Base-by-base conservation (phyloP, 23 tunicate species). In the Diplosoma virens region DNA sequence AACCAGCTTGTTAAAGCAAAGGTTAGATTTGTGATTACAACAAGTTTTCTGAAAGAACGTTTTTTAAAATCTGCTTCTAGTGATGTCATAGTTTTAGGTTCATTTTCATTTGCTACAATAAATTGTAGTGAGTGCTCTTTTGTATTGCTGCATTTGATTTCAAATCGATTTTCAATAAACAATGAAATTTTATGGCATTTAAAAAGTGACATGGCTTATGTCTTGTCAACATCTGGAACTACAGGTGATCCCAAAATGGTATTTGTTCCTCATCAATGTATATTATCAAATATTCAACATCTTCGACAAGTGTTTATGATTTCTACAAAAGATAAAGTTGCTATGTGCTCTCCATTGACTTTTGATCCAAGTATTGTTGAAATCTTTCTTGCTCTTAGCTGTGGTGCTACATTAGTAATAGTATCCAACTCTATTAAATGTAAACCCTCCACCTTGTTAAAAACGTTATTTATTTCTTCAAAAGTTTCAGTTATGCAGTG, bases 331-430 rank as follows among this genome's bases (percentile, higher is more conserved):
- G 84, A 81, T 60, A 85, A 80, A 59, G 84, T 92, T 55, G 82
- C 92, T 0, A 63, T 81, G 82, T 30, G 88, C 22, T 92, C 97
- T 23, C 88, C 97, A 28, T 53, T 82, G 37, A 92, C 87, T n/a
- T 92, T 92, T 80, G 97, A 92, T 37, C 87, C 88, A 21, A 54
- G 78, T 70, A 37, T 92, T 59, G 88, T 92, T 18, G 97, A 92
- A 70, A 80, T 92, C 68, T 92, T 92, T 37, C 1, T 81, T 32
- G 78, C 87, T 16, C 37, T 92, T 2, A 45, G 73, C 3, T 29
- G 37, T 58, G 83, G 80, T 37, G 91, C 91, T 33, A 76, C 84
- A 11, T 81, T 84, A 22, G 76, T 85, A n/a, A 67, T 85, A 2
- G 73, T 78, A 0, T 75, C 87, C 2, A 27, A 77, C 16, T 33